These are phyloP conservation scores for Eleutherodactylus coqui DNA, from an alignment of 2,797 vertebrate species.

Conservation along the genomic window DNA sequence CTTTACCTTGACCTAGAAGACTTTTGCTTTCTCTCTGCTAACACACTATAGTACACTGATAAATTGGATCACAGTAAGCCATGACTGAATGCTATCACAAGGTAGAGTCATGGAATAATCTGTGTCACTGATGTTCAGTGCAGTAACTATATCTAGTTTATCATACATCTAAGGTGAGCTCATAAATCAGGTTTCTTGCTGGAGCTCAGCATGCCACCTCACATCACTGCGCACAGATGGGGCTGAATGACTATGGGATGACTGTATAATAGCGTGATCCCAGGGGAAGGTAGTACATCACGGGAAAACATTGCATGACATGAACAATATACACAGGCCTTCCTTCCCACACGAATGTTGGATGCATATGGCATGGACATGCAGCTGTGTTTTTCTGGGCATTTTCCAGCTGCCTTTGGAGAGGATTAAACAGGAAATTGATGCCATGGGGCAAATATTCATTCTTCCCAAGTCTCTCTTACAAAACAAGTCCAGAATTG, in stretches of 20 bases:
- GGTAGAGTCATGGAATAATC: neutral
- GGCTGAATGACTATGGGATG: neutral
- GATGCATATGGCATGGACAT: constrained; percentile 67
- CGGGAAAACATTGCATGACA: constrained; percentile 40
- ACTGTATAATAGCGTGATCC: constrained; percentile 17
- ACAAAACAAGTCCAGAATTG: constrained; percentile 74
- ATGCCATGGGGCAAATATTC: constrained; percentile 77
- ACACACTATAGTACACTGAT: neutral
- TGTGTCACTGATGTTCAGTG: neutral
- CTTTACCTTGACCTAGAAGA: neutral
- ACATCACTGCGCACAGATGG: neutral
- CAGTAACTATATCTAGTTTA: neutral
- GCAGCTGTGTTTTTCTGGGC: constrained; percentile 71
- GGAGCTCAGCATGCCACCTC: neutral
- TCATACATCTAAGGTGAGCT: neutral
- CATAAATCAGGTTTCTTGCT: neutral
- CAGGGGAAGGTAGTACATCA: constrained; percentile 34
- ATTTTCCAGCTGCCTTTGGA: constrained; percentile 75
- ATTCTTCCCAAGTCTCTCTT: constrained; percentile 70
- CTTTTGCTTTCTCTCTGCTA: neutral
- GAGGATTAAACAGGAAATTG: constrained; percentile 81
- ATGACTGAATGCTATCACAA: neutral
- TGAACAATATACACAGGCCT: constrained; percentile 59
- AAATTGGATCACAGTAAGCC: neutral
- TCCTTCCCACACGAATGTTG: constrained; percentile 63